These are phyloP conservation scores for Tadarida brasiliensis DNA, from an alignment of 2,797 vertebrate genomes.

Conservation along the genomic window DNA sequence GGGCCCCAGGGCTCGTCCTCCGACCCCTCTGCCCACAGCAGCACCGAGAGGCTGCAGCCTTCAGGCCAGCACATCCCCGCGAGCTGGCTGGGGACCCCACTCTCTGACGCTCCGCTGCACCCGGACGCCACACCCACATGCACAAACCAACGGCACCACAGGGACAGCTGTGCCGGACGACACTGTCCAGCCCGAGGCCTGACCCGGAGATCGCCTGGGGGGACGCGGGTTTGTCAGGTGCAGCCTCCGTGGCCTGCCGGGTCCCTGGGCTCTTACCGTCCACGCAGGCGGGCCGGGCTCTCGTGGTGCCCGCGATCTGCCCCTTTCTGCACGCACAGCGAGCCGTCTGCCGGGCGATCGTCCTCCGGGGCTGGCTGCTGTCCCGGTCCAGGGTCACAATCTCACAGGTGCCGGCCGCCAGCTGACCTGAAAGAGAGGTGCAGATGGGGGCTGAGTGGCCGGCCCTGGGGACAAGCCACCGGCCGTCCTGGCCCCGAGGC, in stretches of 20 bases:
- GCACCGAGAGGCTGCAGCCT: rapidly evolving
- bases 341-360: constrained; percentile 98
- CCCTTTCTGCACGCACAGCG: constrained; percentile 99
- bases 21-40: rapidly evolving
- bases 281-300: constrained; percentile 98
- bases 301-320: constrained; percentile 98
- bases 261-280: constrained; percentile 92
- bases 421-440: constrained; percentile 93
- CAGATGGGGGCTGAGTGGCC: constrained; percentile 75
- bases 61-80: rapidly evolving
- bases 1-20: rapidly evolving
- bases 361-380: constrained; percentile 99
- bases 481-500: rapidly evolving
- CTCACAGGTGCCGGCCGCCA: constrained; percentile 98
- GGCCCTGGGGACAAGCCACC: rapidly evolving
- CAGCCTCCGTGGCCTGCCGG: rapidly evolving
- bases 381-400: constrained; percentile 99
- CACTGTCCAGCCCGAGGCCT: rapidly evolving
- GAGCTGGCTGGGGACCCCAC: rapidly evolving
- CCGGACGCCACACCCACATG: rapidly evolving
- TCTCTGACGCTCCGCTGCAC: background rate
- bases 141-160: rapidly evolving
- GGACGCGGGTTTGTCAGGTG: rapidly evolving
- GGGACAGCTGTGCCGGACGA: rapidly evolving
- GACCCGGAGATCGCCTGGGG: rapidly evolving